These are phyloP conservation scores for Globodera ellingtonae DNA, from an alignment of 1,140 invertebrate genomes.

Conservation along the genomic window DNA sequence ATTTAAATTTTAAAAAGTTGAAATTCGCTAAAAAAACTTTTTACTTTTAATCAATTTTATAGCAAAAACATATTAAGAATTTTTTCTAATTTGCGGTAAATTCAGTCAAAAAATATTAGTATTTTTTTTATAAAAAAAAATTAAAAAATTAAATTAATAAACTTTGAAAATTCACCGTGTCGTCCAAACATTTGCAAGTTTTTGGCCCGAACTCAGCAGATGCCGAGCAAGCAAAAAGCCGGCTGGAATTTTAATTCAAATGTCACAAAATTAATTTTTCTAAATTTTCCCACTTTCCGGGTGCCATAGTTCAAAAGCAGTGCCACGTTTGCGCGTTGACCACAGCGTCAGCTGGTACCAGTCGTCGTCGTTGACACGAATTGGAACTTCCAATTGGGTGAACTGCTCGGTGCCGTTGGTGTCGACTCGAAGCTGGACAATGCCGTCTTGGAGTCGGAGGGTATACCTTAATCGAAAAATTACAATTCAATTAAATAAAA, in stretches of 20 bases:
- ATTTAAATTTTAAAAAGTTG: not conserved
- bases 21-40: too few relatives aligned
- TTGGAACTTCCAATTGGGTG: conserved; percentile 13
- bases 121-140: too few relatives aligned
- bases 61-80: too few relatives aligned
- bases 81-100: too few relatives aligned
- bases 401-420: not conserved
- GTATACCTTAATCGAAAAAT: not conserved
- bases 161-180: not conserved
- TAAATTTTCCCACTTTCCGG: conserved; percentile 18
- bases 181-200: not conserved
- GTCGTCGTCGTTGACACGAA: conserved; percentile 45
- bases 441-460: conserved; percentile 5
- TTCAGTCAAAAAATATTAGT: too few relatives aligned
- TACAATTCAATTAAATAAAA: conserved; percentile 2
- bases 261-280: not conserved
- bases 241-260: not conserved
- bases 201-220: not conserved
- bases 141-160: too few relatives aligned
- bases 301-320: conserved; percentile 72
- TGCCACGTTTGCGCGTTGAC: conserved; percentile 58
- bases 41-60: too few relatives aligned
- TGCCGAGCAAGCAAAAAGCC: conserved; percentile 4
- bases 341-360: conserved; percentile 46
- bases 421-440: not conserved